These are phyloP conservation scores for Drosophila kanapiae DNA, from an alignment of 1,140 invertebrate species.

Conservation along the genomic window DNA sequence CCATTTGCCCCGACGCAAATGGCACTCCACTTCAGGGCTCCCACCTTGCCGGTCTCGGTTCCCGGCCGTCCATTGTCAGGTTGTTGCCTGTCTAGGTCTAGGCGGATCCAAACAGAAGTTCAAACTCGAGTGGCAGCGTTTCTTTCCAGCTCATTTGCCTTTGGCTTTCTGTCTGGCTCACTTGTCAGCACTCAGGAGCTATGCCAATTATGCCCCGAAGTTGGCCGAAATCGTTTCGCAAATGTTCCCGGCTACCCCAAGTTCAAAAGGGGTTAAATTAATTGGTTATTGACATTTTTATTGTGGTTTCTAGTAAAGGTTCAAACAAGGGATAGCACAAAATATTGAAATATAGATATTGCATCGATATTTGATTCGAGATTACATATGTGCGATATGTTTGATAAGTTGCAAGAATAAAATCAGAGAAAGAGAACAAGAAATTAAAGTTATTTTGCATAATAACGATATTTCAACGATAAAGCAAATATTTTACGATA, in stretches of 20 bases:
- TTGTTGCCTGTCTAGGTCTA: constrained; percentile 77
- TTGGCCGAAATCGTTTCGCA: neutral
- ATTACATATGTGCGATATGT: no score
- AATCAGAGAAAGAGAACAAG: no score
- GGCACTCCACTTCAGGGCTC: constrained; percentile 27
- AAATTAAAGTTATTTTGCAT: no score
- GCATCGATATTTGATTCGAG: no score
- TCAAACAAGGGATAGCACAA: neutral
- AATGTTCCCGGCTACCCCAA: constrained; percentile 5
- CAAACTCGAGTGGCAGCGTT: constrained; percentile 51
- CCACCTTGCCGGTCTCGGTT: constrained; percentile 19
- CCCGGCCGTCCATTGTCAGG: constrained; percentile 65
- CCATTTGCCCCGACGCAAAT: constrained; percentile 45
- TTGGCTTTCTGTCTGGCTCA: constrained; percentile 45
- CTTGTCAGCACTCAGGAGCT: constrained; percentile 32
- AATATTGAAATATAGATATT: no score
- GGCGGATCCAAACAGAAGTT: constrained; percentile 49
- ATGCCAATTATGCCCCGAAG: constrained; percentile 24
- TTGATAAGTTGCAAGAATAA: no score
- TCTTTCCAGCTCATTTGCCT: constrained; percentile 68
- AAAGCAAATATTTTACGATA: no score
- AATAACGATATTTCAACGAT: no score
- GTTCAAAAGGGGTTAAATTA: constrained; percentile 15
- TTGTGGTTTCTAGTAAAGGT: neutral
- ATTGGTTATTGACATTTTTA: constrained; percentile 23